phyloP scores from a whole-genome alignment of 2,888 invertebrate genomes.

The Rhingia campestris region DNA sequence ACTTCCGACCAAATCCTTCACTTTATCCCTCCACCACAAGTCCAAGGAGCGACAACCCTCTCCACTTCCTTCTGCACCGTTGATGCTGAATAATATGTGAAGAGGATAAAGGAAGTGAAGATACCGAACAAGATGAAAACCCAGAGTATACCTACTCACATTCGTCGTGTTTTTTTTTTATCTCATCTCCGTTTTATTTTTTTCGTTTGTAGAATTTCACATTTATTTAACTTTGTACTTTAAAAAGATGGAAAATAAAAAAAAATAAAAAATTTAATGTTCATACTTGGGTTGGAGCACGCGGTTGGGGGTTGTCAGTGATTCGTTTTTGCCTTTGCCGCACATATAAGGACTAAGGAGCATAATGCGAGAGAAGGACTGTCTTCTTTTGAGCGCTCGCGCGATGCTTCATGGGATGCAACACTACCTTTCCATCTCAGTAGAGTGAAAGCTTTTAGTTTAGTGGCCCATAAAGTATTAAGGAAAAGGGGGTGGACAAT shows the following conservation, averaged over 20 bases:
- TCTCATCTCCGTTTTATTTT: too few species aligned
- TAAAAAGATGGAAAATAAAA: conserved; percentile 15
- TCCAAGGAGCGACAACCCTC: conserved; percentile 25
- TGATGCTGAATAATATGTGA: conserved; percentile 50
- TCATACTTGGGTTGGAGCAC: conserved; percentile 35
- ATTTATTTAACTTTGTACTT: conserved; percentile 62
- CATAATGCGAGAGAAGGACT: not conserved
- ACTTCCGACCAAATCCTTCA: not conserved
- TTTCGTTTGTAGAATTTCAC: conserved; percentile 49
- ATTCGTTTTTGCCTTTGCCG: conserved; percentile 17
- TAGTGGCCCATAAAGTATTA: conserved; percentile 61
- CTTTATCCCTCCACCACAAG: not conserved
- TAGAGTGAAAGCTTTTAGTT: conserved; percentile 51
- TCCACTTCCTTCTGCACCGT: conserved; percentile 13
- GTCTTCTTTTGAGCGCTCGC: conserved; percentile 13
- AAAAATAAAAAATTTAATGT: conserved; percentile 20
- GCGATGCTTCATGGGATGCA: conserved; percentile 3
- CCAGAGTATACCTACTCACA: conserved; percentile 36
- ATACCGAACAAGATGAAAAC: conserved; percentile 53
- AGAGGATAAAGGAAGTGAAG: conserved; percentile 62
- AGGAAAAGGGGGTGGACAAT: conserved; percentile 31
- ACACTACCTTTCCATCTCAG: not conserved
- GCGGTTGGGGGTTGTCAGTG: not conserved
- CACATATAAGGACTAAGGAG: conserved; percentile 5
- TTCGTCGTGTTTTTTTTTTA: conserved; percentile 25